Evolutionary conservation across 1,140 invertebrate species (phyloP).

Genomic region (Paraescarpia echinospica): DNA sequence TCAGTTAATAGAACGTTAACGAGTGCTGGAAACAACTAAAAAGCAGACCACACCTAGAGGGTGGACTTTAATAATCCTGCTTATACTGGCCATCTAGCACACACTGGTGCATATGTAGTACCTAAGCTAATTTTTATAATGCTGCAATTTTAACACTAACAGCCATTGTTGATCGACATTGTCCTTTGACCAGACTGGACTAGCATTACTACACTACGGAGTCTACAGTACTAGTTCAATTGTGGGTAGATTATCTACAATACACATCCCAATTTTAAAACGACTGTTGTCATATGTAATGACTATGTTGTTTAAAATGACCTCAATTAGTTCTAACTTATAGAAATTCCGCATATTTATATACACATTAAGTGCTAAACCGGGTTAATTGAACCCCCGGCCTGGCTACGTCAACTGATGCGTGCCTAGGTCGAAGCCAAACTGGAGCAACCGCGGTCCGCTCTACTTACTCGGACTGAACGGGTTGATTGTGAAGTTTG

Average conservation of each 20-base stretch:
- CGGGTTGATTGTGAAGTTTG: slow-evolving; percentile 32
- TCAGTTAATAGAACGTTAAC: no score
- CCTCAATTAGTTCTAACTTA: neutral
- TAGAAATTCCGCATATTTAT: neutral
- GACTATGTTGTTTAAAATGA: neutral
- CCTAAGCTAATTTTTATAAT: neutral
- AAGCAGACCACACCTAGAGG: no score
- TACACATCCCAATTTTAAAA: neutral
- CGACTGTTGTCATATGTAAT: neutral
- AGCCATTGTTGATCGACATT: neutral
- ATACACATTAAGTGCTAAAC: neutral
- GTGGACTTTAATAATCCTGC: no score
- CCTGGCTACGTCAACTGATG: no score
- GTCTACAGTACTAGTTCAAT: no score
- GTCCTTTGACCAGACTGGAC: neutral
- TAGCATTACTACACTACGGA: no score
- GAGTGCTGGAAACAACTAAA: no score
- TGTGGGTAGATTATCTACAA: neutral
- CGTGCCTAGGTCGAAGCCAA: neutral
- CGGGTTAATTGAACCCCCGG: neutral
- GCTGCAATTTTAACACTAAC: neutral
- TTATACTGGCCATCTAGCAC: no score
- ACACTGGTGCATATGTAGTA: neutral
- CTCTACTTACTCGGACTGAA: slow-evolving; percentile 26
- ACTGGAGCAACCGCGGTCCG: neutral